phyloP scores from a whole-genome alignment of 37 sponge, comb jelly and placozoan species.

The Cliona cf. orientalis region DNA sequence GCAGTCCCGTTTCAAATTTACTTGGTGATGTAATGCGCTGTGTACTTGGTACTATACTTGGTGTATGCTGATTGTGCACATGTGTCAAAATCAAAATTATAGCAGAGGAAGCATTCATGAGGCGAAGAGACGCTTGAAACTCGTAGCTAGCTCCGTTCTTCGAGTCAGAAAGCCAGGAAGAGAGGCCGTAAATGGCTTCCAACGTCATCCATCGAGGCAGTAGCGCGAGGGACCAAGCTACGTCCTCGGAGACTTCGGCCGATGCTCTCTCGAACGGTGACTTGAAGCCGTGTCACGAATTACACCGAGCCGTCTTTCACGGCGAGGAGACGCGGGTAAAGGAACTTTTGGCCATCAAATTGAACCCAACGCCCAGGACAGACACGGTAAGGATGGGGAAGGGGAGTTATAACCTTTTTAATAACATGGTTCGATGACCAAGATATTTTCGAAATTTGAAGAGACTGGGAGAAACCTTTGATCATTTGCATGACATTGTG shows the following conservation, averaged over 20 bases:
- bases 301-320: conserved; percentile 81
- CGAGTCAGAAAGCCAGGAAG: too few species aligned
- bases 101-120: not conserved
- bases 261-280: not conserved
- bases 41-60: too few species aligned
- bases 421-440: not conserved
- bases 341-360: conserved; percentile 19
- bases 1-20: too few species aligned
- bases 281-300: not conserved
- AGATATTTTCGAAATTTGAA: too few species aligned
- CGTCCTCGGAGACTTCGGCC: not conserved
- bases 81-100: not conserved
- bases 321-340: conserved; percentile 51
- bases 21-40: too few species aligned
- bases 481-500: too few species aligned
- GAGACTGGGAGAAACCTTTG: too few species aligned
- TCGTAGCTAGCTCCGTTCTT: not conserved
- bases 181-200: too few species aligned
- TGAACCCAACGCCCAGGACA: conserved; percentile 49
- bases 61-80: too few species aligned
- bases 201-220: too few species aligned
- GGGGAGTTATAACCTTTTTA: not conserved
- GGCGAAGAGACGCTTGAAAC: not conserved
- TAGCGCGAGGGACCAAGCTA: not conserved
- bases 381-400: conserved; percentile 42